Percentiles rank a stretch among this genome's conserved stretches.
phyloP scores from a whole-genome alignment of 1,140 invertebrate species.

The Ephestia elutella region DNA sequence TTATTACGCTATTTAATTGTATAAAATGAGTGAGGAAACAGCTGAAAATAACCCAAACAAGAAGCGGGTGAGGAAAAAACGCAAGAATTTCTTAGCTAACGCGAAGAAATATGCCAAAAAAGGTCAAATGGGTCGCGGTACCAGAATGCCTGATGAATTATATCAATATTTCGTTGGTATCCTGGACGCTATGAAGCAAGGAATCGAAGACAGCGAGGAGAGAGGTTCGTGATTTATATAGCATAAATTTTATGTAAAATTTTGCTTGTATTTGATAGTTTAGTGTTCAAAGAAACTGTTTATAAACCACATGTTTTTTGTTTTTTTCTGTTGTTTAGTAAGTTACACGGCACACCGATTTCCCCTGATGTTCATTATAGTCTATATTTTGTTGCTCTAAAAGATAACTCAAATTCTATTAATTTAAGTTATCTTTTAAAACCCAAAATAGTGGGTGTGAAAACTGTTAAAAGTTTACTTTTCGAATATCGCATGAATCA shows the following conservation, averaged over 20 bases:
- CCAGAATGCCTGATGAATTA: constrained; percentile 82
- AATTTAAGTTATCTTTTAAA: no score
- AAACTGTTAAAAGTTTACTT: no score
- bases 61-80: constrained; percentile 75
- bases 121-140: constrained; percentile 80
- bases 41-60: constrained; percentile 30
- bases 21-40: constrained; percentile 34
- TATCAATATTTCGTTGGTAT: constrained; percentile 88
- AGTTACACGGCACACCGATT: no score
- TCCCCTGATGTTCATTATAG: no score
- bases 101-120: constrained; percentile 84
- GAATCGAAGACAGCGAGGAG: constrained; percentile 82
- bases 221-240: constrained; percentile 73
- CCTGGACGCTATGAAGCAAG: constrained; percentile 81
- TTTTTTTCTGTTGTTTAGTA: no score
- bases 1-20: not conserved
- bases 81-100: constrained; percentile 80
- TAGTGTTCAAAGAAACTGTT: no score
- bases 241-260: not conserved
- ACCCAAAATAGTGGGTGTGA: no score
- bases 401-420: no score
- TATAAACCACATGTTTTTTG: no score
- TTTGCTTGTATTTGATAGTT: no score
- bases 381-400: no score
- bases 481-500: no score